phyloP scores from a whole-genome alignment of 2,113 vertebrate species.

The Phodopus roborovskii region DNA sequence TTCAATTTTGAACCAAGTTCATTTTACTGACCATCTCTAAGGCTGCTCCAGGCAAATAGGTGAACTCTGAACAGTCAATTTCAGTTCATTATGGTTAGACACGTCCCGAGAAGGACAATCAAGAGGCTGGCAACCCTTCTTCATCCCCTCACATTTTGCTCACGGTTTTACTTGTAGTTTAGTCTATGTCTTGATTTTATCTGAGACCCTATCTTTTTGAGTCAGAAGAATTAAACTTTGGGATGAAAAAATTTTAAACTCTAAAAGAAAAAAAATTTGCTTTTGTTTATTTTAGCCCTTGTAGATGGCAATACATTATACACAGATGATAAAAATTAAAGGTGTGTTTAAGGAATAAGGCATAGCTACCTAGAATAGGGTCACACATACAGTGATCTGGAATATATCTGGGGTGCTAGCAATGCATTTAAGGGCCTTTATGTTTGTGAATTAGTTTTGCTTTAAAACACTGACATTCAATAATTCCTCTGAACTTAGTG shows the following conservation, averaged over 20 bases:
- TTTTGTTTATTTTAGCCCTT: not conserved
- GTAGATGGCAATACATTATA: not conserved
- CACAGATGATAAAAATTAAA: not conserved
- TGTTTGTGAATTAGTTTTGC: not conserved
- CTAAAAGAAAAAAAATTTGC: not conserved
- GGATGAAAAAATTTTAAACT: not conserved
- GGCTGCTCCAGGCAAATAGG: not conserved
- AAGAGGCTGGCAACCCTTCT: not conserved
- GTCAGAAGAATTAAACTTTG: not conserved
- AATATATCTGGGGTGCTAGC: too few relatives aligned
- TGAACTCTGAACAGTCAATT: not conserved
- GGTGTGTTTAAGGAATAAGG: not conserved
- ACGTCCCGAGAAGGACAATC: not conserved
- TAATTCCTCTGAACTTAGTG: not conserved
- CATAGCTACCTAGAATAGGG: not conserved
- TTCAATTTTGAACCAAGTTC: not conserved
- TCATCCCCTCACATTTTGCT: too few relatives aligned
- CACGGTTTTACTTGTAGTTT: too few relatives aligned
- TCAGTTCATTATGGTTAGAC: not conserved
- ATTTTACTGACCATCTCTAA: not conserved
- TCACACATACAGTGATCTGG: not conserved
- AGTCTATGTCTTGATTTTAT: not conserved
- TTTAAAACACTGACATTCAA: not conserved
- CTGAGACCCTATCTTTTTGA: not conserved
- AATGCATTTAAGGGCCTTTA: not conserved